Conservation (phyloP, 2,888 invertebrate species). For the Mythimna loreyi region DNA sequence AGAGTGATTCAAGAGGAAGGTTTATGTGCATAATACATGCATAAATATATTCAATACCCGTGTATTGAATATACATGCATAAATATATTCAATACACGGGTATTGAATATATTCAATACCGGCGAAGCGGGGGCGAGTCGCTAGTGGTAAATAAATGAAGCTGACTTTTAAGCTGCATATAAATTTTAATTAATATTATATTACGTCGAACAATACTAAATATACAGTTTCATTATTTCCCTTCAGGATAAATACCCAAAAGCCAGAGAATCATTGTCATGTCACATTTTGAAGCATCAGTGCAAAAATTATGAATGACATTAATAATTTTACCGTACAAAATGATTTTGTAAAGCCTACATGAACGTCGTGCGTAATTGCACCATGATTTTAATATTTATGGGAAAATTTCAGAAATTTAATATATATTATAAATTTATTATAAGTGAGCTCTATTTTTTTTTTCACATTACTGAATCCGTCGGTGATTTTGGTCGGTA, state of each 20-base stretch:
- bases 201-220: not conserved
- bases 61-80: too few relatives aligned
- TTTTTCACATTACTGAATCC: not conserved
- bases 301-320: not conserved
- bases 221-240: not conserved
- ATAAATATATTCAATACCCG: too few relatives aligned
- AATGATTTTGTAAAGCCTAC: constrained; percentile 19
- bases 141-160: not conserved
- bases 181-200: not conserved
- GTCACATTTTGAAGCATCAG: not conserved
- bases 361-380: not conserved
- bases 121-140: too few relatives aligned
- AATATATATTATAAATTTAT: too few relatives aligned
- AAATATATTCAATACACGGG: too few relatives aligned
- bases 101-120: too few relatives aligned
- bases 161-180: constrained; percentile 2
- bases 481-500: not conserved
- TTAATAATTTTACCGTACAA: not conserved
- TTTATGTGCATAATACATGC: too few relatives aligned
- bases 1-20: too few relatives aligned
- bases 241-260: not conserved
- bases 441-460: too few relatives aligned
- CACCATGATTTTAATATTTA: not conserved
- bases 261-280: not conserved
- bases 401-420: not conserved